Evolutionary conservation across 2,888 invertebrate species (phyloP).

Genomic region (Brassicogethes aeneus): DNA sequence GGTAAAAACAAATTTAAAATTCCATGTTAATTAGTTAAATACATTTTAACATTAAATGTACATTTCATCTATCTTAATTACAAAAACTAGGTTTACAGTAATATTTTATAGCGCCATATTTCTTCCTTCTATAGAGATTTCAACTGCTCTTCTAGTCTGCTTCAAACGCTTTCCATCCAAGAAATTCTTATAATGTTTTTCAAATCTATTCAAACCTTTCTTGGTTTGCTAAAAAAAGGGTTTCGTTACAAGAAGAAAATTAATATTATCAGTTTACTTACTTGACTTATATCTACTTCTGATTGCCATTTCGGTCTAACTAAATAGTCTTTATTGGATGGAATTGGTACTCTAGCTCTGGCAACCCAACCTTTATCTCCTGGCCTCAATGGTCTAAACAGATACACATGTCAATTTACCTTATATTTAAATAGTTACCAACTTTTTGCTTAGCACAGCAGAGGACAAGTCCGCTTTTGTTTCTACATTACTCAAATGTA

Average conservation of each 20-base stretch:
- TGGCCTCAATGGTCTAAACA: slow-evolving; percentile 63
- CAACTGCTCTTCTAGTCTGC: slow-evolving; percentile 76
- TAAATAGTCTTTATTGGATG: slow-evolving; percentile 95
- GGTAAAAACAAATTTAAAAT: not conserved
- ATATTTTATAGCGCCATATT: slow-evolving; percentile 79
- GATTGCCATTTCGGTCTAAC: slow-evolving; percentile 85
- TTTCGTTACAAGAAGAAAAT: not conserved
- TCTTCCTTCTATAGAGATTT: slow-evolving; percentile 92
- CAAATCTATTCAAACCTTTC: slow-evolving; percentile 82
- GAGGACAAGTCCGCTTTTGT: too few relatives aligned
- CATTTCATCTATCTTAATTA: not conserved
- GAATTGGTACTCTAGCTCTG: slow-evolving; percentile 88
- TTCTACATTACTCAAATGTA: slow-evolving; percentile 1
- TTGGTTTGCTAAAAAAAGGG: slow-evolving; percentile 53
- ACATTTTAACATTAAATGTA: not conserved
- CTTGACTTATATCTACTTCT: slow-evolving; percentile 77
- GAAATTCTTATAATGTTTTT: slow-evolving; percentile 86
- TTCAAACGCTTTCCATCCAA: slow-evolving; percentile 75
- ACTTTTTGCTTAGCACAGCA: too few relatives aligned
- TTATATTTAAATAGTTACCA: slow-evolving; percentile 1
- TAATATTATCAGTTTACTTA: slow-evolving; percentile 37
- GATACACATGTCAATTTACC: slow-evolving; percentile 6
- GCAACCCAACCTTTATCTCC: slow-evolving; percentile 95
- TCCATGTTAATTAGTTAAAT: not conserved
- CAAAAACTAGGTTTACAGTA: not conserved